phyloP scores from a whole-genome alignment of 2,888 invertebrate species.

The Cosmia trapezina region DNA sequence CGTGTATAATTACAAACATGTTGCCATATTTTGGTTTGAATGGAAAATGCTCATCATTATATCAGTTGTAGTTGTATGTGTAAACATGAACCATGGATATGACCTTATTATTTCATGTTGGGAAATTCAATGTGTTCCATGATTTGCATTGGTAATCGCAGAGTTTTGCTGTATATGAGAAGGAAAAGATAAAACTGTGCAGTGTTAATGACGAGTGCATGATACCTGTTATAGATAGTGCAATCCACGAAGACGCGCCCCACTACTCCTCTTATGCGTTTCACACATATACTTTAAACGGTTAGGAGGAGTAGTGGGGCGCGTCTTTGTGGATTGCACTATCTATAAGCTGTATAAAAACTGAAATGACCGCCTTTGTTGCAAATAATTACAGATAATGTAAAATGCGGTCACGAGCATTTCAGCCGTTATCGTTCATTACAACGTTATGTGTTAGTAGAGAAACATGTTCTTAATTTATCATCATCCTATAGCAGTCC shows the following conservation, averaged over 20 bases:
- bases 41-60: neutral
- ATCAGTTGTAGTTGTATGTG: neutral
- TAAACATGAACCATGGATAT: neutral
- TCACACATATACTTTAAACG: no score
- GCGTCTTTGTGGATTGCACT: no score
- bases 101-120: neutral
- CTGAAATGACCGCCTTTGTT: constrained; percentile 26
- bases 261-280: no score
- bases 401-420: constrained; percentile 33
- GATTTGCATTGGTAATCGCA: neutral
- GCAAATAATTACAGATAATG: constrained; percentile 45
- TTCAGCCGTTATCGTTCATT: constrained; percentile 46
- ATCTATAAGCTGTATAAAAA: constrained; percentile 22
- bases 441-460: constrained; percentile 37
- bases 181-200: neutral
- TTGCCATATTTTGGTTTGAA: constrained; percentile 13
- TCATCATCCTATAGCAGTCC: no score
- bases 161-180: neutral
- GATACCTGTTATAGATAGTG: no score
- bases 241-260: no score
- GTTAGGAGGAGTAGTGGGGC: no score
- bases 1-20: constrained; percentile 6
- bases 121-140: neutral
- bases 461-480: constrained; percentile 32
- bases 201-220: neutral